Base-by-base conservation (phyloP, 2,888 invertebrate species). In the Metalampra italica region DNA sequence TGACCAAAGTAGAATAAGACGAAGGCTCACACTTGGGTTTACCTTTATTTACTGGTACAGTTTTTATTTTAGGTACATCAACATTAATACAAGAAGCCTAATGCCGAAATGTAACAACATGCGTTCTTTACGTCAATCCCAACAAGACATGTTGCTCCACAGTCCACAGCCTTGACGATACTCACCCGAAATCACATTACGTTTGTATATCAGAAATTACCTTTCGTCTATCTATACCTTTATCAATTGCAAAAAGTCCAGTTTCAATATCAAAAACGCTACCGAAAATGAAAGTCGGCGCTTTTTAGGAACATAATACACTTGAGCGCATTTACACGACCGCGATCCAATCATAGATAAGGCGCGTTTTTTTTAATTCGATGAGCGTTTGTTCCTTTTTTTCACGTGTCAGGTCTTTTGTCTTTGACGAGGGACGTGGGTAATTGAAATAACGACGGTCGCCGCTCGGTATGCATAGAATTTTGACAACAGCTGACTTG, bases 341-440 rank as follows among this genome's bases (percentile, higher is more conserved):
- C 86, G 79, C 80, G 89, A 88, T 89, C 80, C 86, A 85, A 88
- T 89, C 89, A 87, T 88, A 88, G 88, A 89, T 89, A 88, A 85
- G 68, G 64, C 67, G 62, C 77, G 75, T 71, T 76, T 80, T 74
- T 76, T 74, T 67, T 36, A 46, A 63, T 60, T 60, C 67, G 69
- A 68, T 68, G 72, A 65, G 56, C 71, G 68, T 73, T 74, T 70
- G 67, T 70, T 69, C 41, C 41, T 66, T 66, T 65, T 67, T 75
- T 71, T 70, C 71, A 62, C 66, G 71, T 82, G 88, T 85, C 87
- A 84, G 78, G 71, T 77, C 86, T 81, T 87, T 89, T 89, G 89
- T 89, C 82, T 88, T 84, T 89, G 89, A 89, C 84, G 82, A 85
- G 81, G 89, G 88, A 76, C 75, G 59, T 62, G 62, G 69, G 82